Evolutionary conservation across 2,888 invertebrate species (phyloP).

Genomic region (Cylindroiulus punctatus): DNA sequence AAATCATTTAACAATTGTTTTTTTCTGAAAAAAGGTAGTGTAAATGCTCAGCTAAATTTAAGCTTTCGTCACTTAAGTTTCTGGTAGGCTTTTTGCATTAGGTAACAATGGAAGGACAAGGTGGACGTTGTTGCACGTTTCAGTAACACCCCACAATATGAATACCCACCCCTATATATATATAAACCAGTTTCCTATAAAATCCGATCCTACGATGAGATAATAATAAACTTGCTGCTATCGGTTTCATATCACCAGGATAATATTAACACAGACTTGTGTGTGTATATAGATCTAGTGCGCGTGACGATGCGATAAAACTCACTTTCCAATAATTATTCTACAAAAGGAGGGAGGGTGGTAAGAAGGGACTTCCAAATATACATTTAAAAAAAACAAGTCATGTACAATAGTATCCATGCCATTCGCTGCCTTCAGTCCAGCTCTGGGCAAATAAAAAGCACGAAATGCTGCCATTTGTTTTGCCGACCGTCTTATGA

Average conservation of each 20-base stretch:
- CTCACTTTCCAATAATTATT: constrained; percentile 27
- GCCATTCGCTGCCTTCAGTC: neutral
- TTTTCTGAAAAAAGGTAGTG: neutral
- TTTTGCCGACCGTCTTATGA: neutral
- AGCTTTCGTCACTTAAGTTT: too few species aligned
- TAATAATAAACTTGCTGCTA: neutral
- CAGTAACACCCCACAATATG: neutral
- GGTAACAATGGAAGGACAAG: neutral
- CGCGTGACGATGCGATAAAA: neutral
- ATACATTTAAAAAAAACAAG: constrained; percentile 48
- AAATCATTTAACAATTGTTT: neutral
- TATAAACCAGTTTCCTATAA: constrained; percentile 2
- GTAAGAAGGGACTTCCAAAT: constrained; percentile 48
- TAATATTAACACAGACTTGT: neutral
- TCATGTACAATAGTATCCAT: constrained; percentile 51
- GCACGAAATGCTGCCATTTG: constrained; percentile 29
- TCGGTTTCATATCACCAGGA: constrained; percentile 1
- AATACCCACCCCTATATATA: neutral
- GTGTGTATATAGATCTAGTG: neutral
- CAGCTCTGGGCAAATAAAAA: constrained; percentile 44
- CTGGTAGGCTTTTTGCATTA: neutral
- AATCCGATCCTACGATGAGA: neutral
- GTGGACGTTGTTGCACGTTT: neutral
- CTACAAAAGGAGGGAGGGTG: neutral
- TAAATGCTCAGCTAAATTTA: neutral